Base-by-base conservation (phyloP, 2,888 invertebrate genomes). In the Caenorhabditis virilis region DNA sequence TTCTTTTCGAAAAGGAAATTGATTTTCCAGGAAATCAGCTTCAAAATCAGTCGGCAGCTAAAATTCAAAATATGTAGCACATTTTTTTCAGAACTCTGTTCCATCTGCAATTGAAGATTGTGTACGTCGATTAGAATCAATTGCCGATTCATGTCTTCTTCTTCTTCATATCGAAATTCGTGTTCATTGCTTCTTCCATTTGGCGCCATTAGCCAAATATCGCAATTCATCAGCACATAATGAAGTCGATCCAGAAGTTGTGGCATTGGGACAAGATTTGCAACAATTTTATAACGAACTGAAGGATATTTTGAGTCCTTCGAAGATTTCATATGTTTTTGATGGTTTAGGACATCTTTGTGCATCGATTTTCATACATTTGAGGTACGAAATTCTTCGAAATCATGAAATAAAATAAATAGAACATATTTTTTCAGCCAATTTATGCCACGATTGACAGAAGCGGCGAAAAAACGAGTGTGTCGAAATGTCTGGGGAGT, bases 181-280 rank as follows among this genome's bases (percentile, higher is more conserved):
- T 5, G 93, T 95, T 41, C 93, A 94, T 84, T 95, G 95, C 85
- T 95, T 95, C 87, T 92, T 92, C 86, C 93, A 93, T 86, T 87
- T 95, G 71, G 88, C 88, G 58, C 89, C 90, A 3, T 85, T 88
- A 38, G 86, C 87, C 22, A 84, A 84, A 65, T 84, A 84, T 73
- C 83, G 84, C 50, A 61, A 62, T 22, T 46, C 53, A 6, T 63
- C 63, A 1, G 48, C 64, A 7, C 67, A 73, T 15, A 80, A 82
- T 27, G 82, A 83, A 46, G 72, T 73, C 9, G 83, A 83, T 54
- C 71, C 70, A 11, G 81, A 80, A 55, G 90, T 90, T 39, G 87
- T 90, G 61, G 90, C 91, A 78, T 86, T 93, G 36, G 91, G 90
- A 76, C 88, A 90, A 80, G 90, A 91, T 67, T 85, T 93, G 43